Evolutionary conservation across 2,888 invertebrate genomes (phyloP), one percentile per base, ranked within the genome.

Genomic region (Melieria picta): DNA sequence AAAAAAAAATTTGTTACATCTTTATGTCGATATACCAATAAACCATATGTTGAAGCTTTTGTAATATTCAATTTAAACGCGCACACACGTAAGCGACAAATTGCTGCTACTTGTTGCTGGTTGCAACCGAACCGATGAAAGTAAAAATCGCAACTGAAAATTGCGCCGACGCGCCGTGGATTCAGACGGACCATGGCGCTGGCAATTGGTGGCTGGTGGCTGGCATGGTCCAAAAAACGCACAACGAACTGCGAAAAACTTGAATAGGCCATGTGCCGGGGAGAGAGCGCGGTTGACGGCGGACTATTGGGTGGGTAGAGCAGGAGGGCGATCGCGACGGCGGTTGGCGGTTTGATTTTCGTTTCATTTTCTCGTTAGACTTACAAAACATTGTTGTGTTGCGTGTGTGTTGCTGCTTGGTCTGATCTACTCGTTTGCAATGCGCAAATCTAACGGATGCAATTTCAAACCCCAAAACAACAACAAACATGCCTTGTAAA

Each of bases 91-190:
- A 30, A 30, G 30, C 30, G 30, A 30, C 30, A 30, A 30, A 30
- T 30, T 30, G 30, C 30, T 30, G 30, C 30, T 30, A 30, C 30
- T 30, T 30, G 30, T 30, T 30, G 30, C 7, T 13, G 13, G 9
- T 30, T 50, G 52, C 79, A 80, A 82, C 86, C 82, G 82, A 76
- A 80, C 80, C 82, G 81, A 86, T 85, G 86, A 84, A 86, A 85
- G 86, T 84, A 85, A 85, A 84, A 85, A 83, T 82, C 81, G 85
- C 86, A 83, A 85, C 86, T 85, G 85, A 85, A 65, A 65, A 70
- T 47, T 64, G 58, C 69, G 48, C 9, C 58, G 64, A 48, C 50
- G 69, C 47, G 68, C 70, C 43, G 48, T 57, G 56, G 5, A 5
- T 9, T 9, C 46, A 16, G 30, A 45, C 55, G 43, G 16, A 42